Base-by-base conservation (phyloP, 2,113 vertebrate genomes). In the Engraulis encrasicolus region DNA sequence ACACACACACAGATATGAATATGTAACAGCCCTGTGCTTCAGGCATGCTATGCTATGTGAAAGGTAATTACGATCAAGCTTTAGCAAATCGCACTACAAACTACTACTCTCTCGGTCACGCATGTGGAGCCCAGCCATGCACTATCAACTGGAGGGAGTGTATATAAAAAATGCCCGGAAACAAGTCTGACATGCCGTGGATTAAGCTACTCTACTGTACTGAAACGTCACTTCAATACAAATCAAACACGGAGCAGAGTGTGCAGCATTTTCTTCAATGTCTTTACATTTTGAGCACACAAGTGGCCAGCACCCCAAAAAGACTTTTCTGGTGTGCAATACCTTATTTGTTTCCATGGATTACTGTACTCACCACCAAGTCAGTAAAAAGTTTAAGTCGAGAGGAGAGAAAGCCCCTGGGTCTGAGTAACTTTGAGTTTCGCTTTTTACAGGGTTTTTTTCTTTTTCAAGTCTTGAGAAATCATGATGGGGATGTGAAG, bases 41-140 rank as follows among this genome's bases (percentile, higher is more conserved):
- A 40, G 83, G 83, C 52, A 20, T 79, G 54, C 34, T 82, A 27
- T 66, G 81, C 66, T 40, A 45, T 11, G 50, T 15, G 66, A 36
- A 71, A 40, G 50, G 83, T 23, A 84, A 37, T 66, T 82, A 49
- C 11, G n/a, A 77, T 82, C 18, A 66, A 80, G 77, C 66, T 83
- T 83, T 83, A 58, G 23, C 83, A 81, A 81, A 79, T 66, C 81
- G 61, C 80, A 50, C 49, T 49, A 81, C 78, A 50, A 58, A n/a
- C n/a, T n/a, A 82, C 79, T 52, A 34, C 81, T 19, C 79, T 79
- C 34, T 79, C 49, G 79, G 81, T 87, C 86, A 86, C 81, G 86
- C 85, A 81, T 61, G 50, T 11, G 38, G 31, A 11, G 74, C 66
- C 34, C 2, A 45, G 74, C 61, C 82, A n/a, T n/a, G n/a, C n/a